These are phyloP conservation scores for Drosophila varians DNA, from an alignment of 1,140 invertebrate species.

Conservation along the genomic window DNA sequence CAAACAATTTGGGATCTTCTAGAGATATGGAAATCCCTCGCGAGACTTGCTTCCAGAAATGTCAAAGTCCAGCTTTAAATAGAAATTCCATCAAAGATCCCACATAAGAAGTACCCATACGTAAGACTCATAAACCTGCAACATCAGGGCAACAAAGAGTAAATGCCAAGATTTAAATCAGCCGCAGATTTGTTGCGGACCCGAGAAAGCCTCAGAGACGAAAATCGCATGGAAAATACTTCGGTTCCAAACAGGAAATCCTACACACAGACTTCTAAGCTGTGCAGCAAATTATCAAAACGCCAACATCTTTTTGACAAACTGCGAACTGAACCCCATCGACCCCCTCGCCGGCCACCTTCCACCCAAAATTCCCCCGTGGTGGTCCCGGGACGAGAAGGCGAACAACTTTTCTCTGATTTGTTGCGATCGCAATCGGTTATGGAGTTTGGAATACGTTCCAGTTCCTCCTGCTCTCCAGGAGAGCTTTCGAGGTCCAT, in stretches of 20 bases:
- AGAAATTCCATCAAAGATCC: slow-evolving; percentile 40
- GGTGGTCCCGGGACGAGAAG: slow-evolving; percentile 42
- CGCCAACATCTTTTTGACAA: slow-evolving; percentile 82
- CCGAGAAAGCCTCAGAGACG: slow-evolving; percentile 8
- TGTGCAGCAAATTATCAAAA: slow-evolving; percentile 78
- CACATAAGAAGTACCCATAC: slow-evolving; percentile 5
- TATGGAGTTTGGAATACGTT: slow-evolving; percentile 34
- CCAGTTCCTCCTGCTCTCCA: slow-evolving; percentile 30
- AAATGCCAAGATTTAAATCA: slow-evolving; percentile 75
- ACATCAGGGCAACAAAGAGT: slow-evolving; percentile 73
- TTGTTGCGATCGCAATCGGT: slow-evolving; percentile 77
- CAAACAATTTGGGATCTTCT: too few species aligned
- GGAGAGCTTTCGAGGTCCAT: slow-evolving; percentile 27
- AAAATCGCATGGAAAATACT: slow-evolving; percentile 42
- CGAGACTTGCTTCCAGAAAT: slow-evolving; percentile 23
- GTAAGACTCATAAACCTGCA: slow-evolving; percentile 52
- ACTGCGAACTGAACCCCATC: slow-evolving; percentile 60
- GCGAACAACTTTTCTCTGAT: slow-evolving; percentile 67
- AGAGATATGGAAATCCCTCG: slow-evolving; percentile 6
- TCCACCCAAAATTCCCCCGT: slow-evolving; percentile 21
- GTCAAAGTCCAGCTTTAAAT: slow-evolving; percentile 51
- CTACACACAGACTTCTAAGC: slow-evolving; percentile 60
- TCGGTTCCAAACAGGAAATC: slow-evolving; percentile 71
- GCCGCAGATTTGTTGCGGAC: slow-evolving; percentile 62
- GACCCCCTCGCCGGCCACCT: not conserved